These are phyloP conservation scores for Ruditapes philippinarum DNA, from an alignment of 1,140 invertebrate species.

Conservation along the genomic window DNA sequence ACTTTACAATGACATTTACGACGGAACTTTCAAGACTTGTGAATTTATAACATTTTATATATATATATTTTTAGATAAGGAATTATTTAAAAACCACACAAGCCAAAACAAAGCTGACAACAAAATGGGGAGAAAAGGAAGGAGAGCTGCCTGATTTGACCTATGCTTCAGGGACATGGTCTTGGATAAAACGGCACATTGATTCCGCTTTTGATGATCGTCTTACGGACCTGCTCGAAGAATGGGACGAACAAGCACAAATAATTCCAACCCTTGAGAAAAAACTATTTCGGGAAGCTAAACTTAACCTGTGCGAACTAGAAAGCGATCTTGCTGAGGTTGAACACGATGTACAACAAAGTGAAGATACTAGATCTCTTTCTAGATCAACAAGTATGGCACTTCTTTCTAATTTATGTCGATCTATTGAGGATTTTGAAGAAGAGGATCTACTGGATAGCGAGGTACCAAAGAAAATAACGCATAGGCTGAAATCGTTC, in stretches of 20 bases:
- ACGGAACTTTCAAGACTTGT: too few species aligned
- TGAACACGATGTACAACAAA: constrained; percentile 16
- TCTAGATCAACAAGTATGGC: background rate
- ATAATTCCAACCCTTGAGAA: constrained; percentile 42
- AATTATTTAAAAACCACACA: constrained; percentile 40
- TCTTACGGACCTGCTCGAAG: constrained; percentile 49
- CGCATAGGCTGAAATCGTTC: background rate
- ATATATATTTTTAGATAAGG: constrained; percentile 8
- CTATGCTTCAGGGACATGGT: constrained; percentile 50
- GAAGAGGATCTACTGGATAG: constrained; percentile 21
- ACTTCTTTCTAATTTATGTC: constrained; percentile 9
- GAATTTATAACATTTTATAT: too few species aligned
- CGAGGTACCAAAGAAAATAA: constrained; percentile 37
- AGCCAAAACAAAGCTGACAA: constrained; percentile 50
- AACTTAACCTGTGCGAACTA: constrained; percentile 48
- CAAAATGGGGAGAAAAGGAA: constrained; percentile 31
- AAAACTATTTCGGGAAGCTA: constrained; percentile 44
- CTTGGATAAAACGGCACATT: constrained; percentile 56
- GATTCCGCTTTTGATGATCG: constrained; percentile 55
- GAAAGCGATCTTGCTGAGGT: constrained; percentile 42
- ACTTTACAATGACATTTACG: too few species aligned
- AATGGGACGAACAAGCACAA: constrained; percentile 53
- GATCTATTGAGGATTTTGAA: constrained; percentile 27
- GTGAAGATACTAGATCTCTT: background rate
- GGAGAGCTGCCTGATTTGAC: constrained; percentile 58